Evolutionary conservation across 2,797 vertebrate species (phyloP).

Genomic region (Gymnothorax javanicus): DNA sequence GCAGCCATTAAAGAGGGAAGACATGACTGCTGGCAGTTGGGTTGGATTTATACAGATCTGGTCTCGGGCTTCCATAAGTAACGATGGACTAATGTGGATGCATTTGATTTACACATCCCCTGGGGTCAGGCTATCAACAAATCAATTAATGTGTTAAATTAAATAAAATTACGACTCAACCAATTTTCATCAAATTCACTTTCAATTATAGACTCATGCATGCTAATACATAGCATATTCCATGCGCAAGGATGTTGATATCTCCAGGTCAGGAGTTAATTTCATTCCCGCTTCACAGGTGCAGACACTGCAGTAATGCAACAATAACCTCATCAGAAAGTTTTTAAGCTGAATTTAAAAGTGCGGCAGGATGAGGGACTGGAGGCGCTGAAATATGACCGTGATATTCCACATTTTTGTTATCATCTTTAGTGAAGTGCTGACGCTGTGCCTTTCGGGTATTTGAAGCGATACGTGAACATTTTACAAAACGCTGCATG

Average conservation of each 20-base stretch:
- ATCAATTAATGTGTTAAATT: neutral
- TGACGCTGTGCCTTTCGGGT: neutral
- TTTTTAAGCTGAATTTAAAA: neutral
- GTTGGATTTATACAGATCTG: neutral
- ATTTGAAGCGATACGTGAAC: neutral
- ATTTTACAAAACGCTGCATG: neutral
- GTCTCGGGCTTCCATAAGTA: neutral
- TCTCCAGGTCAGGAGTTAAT: constrained; percentile 5
- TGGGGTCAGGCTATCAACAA: neutral
- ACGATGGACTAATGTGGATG: neutral
- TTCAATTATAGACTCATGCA: constrained; percentile 1
- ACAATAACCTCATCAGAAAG: neutral
- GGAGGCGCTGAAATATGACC: neutral
- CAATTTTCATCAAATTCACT: neutral
- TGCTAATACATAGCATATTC: neutral
- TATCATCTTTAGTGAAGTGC: neutral
- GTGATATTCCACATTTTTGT: neutral
- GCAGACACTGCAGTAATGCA: neutral
- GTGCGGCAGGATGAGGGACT: neutral
- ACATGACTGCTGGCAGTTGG: neutral
- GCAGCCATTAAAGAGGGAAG: neutral
- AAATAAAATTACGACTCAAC: neutral
- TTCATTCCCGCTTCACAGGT: neutral
- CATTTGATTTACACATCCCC: neutral
- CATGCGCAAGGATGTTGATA: neutral